Base-by-base conservation (phyloP, 2,113 vertebrate species). In the Upupa epops region DNA sequence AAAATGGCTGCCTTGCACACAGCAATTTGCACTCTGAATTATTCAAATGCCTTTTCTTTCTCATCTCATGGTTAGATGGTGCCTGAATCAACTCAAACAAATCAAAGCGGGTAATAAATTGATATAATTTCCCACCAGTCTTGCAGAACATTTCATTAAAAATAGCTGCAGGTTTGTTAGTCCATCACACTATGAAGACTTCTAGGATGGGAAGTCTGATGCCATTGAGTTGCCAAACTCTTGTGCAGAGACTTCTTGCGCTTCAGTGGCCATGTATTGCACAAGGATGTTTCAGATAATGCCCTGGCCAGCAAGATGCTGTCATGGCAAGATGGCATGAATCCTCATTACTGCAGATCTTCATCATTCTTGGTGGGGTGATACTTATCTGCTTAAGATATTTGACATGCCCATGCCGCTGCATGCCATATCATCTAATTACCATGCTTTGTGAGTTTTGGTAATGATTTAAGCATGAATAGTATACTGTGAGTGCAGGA, bases 1-100 rank as follows among this genome's bases (percentile, higher is more conserved):
- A 94, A 94, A 93, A 96, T 96, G 90, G 86, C 88, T 92, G 59
- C 90, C 83, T 90, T 54, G n/a, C 58, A 55, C 68, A 45, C 60
- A 86, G 77, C 75, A 91, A 28, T 90, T 93, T 95, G 49, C 79
- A 46, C 68, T 87, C 73, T 90, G 78, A 88, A 92, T 88, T 91
- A 93, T 88, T 88, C 80, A 90, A n/a, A 73, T 93, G 77, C 66
- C 76, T 93, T 94, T 81, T 65, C 51, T 90, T 89, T 88, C 45
- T 73, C 22, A 74, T 88, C 83, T 89, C 46, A 8, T 88, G 87
- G 76, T 90, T 90, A 90, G 51, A 66, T 69, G 46, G 66, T 79
- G 34, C 37, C 81, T 79, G 81, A 93, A 84, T 93, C 80, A 95
- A 94, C 55, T 82, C 81, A 92, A 91, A 94, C 83, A 92, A 88